These are phyloP conservation scores for Pogonognathellus flavescens DNA, from an alignment of 1,140 invertebrate species.

Conservation along the genomic window DNA sequence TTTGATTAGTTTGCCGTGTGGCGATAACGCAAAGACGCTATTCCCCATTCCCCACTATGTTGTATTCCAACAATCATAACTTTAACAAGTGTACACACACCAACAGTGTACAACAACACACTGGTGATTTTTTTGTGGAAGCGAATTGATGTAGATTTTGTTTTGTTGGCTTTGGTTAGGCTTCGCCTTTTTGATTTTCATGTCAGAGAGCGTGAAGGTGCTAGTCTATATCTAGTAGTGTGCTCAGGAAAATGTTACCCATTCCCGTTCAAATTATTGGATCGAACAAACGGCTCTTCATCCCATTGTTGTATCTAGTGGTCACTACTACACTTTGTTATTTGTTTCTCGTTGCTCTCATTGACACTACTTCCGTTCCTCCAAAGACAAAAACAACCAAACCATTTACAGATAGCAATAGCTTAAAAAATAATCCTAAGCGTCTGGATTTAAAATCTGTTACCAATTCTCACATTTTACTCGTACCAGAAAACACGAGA, in stretches of 20 bases:
- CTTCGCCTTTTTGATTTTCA: constrained; percentile 35
- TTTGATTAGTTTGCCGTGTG: constrained; percentile 19
- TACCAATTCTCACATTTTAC: constrained; percentile 6
- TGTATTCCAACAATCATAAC: no score
- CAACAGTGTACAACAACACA: background rate
- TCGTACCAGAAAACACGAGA: background rate
- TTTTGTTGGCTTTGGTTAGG: constrained; percentile 9
- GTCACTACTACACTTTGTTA: constrained; percentile 60
- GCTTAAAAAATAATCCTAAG: background rate
- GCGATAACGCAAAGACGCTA: background rate
- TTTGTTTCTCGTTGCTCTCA: constrained; percentile 61
- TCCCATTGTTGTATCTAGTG: constrained; percentile 61
- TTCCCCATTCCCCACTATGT: background rate
- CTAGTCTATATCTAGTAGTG: constrained; percentile 50
- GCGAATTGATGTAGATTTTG: constrained; percentile 43
- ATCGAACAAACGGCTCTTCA: constrained; percentile 58
- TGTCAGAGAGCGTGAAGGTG: constrained; percentile 53
- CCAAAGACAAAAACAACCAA: background rate
- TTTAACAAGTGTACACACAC: background rate
- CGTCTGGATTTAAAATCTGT: background rate
- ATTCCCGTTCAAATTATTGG: constrained; percentile 64
- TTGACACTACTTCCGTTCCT: constrained; percentile 18
- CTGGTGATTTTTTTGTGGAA: constrained; percentile 33
- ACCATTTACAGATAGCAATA: background rate
- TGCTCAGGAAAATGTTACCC: constrained; percentile 59